Evolutionary conservation across 2,797 vertebrate species (phyloP), one percentile per base, ranked within the genome.

Genomic region (Coccyzus lansbergi): DNA sequence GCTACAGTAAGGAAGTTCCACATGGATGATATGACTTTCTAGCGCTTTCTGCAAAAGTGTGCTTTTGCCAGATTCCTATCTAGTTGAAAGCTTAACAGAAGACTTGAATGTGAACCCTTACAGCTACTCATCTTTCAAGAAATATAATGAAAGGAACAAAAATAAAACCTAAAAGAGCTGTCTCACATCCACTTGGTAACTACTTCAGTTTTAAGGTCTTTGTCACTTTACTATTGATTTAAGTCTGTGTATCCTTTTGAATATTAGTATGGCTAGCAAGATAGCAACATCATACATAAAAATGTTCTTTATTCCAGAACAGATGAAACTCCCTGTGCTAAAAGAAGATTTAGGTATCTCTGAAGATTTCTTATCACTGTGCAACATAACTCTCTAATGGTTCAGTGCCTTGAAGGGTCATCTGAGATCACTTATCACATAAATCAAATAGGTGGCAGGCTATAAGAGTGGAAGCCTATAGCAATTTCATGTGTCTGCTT

Each of bases 321-420:
- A 90, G 88, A 96, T 94, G 94, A 97, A 97, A 96, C 71, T 96
- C 92, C 78, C 60, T 86, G 84, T 90, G 91, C 91, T 95, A 95
- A 95, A 83, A 94, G 92, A 96, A 96, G 95, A 97, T 97, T 97
- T 97, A 97, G 86, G 80, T 94, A 96, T 95, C 94, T 95, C 95
- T 96, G 95, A 97, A 97, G 96, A 97, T 97, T 97, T 97, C 97
- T 97, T 97, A 97, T 97, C 95, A 6, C 92, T 82, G 48, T 67
- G 94, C 90, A 97, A 92, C 96, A 96, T 96, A 96, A 97, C 83
- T 97, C 94, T 97, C 93, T 94, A 94, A 96, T 95, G 95, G 96
- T 95, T 97, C 95, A 86, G 92, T 96, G 90, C 95, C 95, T 97
- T 92, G 91, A 96, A 97, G 96, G 96, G 91, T 97, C 91, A 71